Base-by-base conservation (phyloP, 2,797 vertebrate genomes). In the Schizopygopsis malacanthus region DNA sequence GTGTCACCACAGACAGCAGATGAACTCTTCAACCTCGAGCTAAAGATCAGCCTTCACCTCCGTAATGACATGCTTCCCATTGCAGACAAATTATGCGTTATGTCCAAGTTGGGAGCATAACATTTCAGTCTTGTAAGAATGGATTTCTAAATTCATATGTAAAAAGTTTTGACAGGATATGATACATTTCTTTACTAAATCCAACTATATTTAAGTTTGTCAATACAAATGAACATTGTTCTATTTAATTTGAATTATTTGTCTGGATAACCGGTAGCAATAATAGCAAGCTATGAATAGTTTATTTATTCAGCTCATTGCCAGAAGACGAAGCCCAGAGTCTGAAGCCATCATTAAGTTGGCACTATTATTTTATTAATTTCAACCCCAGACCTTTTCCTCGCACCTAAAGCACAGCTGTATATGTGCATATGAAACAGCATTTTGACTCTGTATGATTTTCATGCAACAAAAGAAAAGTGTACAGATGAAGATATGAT, bases 1-100 rank as follows among this genome's bases (percentile, higher is more conserved):
- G 73, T 72, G 73, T 75, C 71, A 65, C 25, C 39, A 41, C 18
- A 73, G 81, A 73, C 41, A 47, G 70, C 70, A 22, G 69, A 82
- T 22, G 37, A 82, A 83, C 54, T 75, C 70, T 83, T 37, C 2
- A 75, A 73, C 70, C 70, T 75, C 18, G 1, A 15, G 37, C 56
- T 45, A 56, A 56, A 59, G 50, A 54, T 59, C 18, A 50, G 63
- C 28, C 10, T 52, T 41, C 41, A n/a, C 18, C 3, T 73, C 25
- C 39, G 1, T 39, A 70, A 69, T 45, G 15, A 56, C 37, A 56
- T 59, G 33, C 20, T 81, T 71, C 15, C 4, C 22, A 82, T 7
- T 41, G 69, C 39, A 73, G 25, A 22, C 39, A 79, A 28, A 61
- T 63, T 28, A 43, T 63, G 25, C 13, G 2, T 61, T 47, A 7